A percentile compares a stretch with the other conserved stretches of the same genome.
Evolutionary conservation across 2,888 invertebrate species (phyloP).

Genomic region (Xanthia togata): DNA sequence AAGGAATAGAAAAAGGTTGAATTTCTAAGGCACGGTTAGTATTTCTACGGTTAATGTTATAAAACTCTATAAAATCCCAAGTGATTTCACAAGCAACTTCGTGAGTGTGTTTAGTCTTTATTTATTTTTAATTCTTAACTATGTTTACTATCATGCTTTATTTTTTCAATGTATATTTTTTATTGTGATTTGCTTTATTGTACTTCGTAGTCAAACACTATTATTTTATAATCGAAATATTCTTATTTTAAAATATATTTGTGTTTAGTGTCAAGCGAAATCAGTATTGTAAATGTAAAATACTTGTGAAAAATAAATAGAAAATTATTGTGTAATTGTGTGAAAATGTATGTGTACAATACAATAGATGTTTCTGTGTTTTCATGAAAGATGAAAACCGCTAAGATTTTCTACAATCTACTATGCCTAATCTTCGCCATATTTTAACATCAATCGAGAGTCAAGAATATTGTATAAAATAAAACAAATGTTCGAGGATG

Average conservation of each 20-base stretch:
- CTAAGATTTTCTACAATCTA: background rate
- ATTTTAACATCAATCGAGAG: background rate
- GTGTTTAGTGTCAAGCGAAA: conserved; percentile 36
- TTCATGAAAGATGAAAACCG: background rate
- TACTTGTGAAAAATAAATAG: conserved; percentile 10
- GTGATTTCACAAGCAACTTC: conserved; percentile 86
- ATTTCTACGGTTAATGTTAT: conserved; percentile 78
- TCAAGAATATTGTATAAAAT: background rate
- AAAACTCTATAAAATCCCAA: conserved; percentile 64
- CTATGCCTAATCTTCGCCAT: background rate
- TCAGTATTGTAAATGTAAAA: conserved; percentile 23
- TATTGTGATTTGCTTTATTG: background rate
- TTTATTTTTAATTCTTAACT: conserved; percentile 73
- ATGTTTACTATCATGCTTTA: conserved; percentile 74
- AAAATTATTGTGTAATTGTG: conserved; percentile 32
- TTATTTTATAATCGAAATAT: background rate
- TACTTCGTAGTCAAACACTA: background rate
- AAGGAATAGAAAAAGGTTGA: conserved; percentile 8
- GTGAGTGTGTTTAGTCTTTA: conserved; percentile 78
- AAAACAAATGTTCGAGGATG: background rate
- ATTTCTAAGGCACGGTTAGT: conserved; percentile 70
- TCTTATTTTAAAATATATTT: background rate
- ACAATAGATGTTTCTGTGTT: background rate
- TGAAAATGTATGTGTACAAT: conserved; percentile 26
- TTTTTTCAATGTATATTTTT: background rate